Conservation (phyloP, 2,888 invertebrate species). For the Melanophora roralis region DNA sequence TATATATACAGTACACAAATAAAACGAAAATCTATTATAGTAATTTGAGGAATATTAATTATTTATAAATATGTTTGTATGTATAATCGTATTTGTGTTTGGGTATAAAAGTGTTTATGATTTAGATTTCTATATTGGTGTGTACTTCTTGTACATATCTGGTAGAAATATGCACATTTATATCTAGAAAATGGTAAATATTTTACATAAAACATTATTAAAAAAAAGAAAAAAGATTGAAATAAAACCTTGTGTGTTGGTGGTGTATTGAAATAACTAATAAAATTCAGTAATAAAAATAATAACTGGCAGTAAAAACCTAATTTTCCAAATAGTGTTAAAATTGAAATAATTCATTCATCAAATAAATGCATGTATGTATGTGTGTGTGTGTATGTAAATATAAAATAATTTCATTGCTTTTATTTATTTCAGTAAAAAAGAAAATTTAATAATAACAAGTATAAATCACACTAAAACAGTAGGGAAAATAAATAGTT, state of each 20-base stretch:
- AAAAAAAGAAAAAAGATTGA: not conserved
- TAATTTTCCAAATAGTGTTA: constrained; percentile 23
- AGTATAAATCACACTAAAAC: too few species aligned
- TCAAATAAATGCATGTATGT: not conserved
- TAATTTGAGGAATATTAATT: constrained; percentile 1
- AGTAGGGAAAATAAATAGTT: too few species aligned
- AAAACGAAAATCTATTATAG: constrained; percentile 16
- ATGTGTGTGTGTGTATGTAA: not conserved
- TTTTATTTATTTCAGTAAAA: too few species aligned
- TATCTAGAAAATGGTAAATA: not conserved
- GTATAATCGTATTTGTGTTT: too few species aligned
- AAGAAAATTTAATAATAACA: too few species aligned
- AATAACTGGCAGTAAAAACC: constrained; percentile 24
- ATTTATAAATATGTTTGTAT: too few species aligned
- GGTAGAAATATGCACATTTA: not conserved
- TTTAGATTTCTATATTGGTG: not conserved
- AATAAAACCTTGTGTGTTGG: not conserved
- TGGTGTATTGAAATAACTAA: not conserved
- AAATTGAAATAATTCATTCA: constrained; percentile 4
- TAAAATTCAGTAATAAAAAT: not conserved
- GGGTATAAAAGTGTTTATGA: not conserved
- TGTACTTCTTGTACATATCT: not conserved
- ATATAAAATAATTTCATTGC: not conserved
- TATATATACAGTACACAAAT: not conserved
- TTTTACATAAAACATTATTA: not conserved